These are phyloP conservation scores for Hyaena hyaena DNA, from an alignment of 2,113 vertebrate genomes.

Conservation along the genomic window DNA sequence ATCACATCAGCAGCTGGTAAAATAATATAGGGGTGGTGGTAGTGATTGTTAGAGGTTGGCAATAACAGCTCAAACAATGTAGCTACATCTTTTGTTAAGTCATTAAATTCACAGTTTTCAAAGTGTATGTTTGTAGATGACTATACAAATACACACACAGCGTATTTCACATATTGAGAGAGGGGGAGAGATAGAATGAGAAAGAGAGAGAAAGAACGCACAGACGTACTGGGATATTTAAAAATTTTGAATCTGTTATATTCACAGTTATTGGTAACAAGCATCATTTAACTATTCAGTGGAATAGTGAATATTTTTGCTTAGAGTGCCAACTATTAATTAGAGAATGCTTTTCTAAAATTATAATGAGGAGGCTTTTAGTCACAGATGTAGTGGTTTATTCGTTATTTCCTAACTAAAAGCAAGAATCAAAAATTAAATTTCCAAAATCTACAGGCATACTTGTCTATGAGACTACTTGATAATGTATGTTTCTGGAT, in stretches of 20 bases:
- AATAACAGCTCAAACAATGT: not conserved
- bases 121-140: not conserved
- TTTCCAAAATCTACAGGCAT: not conserved
- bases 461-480: rapidly evolving
- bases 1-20: slow-evolving; percentile 52
- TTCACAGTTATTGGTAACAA: not conserved
- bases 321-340: not conserved
- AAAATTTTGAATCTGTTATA: not conserved
- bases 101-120: not conserved
- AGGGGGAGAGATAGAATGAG: not conserved
- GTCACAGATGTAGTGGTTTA: not conserved
- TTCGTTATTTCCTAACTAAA: not conserved
- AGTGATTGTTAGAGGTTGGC: not conserved
- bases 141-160: not conserved
- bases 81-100: not conserved
- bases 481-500: not conserved
- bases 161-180: not conserved
- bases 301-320: not conserved
- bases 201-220: not conserved
- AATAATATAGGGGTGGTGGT: not conserved
- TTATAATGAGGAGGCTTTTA: not conserved
- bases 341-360: slow-evolving; percentile 39
- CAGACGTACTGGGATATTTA: not conserved
- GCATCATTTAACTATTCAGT: slow-evolving; percentile 4
- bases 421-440: slow-evolving; percentile 12